Percentiles rank a stretch among this genome's conserved stretches.
Evolutionary conservation across 1,140 invertebrate genomes (phyloP).

Genomic region (Bombus breviceps): DNA sequence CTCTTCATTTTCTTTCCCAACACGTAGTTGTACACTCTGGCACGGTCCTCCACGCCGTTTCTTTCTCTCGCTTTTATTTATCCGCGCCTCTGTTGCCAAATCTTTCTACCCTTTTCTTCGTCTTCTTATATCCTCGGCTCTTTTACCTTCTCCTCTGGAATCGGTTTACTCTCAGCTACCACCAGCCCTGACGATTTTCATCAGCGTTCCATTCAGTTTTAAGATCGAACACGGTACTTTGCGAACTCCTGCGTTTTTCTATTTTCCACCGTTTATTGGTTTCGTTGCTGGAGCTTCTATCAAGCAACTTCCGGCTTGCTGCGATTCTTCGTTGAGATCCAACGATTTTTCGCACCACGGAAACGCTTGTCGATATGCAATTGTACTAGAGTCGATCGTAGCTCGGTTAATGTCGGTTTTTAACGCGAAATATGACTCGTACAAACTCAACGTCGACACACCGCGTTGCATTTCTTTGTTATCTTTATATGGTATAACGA

Average conservation of each 20-base stretch:
- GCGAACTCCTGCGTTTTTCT: too few relatives aligned
- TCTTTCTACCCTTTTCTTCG: slow-evolving; percentile 5
- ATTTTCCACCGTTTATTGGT: not conserved
- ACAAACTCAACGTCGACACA: too few relatives aligned
- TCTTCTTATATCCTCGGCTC: slow-evolving; percentile 3
- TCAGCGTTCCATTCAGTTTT: slow-evolving; percentile 25
- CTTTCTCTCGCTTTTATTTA: slow-evolving; percentile 55
- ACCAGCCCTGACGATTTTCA: slow-evolving; percentile 24
- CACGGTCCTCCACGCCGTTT: not conserved
- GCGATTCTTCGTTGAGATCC: too few relatives aligned
- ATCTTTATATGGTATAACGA: too few relatives aligned
- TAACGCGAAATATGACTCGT: too few relatives aligned
- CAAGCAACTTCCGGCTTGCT: too few relatives aligned
- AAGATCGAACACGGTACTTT: not conserved
- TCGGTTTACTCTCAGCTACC: not conserved
- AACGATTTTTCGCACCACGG: too few relatives aligned
- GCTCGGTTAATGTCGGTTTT: too few relatives aligned
- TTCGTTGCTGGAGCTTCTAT: too few relatives aligned
- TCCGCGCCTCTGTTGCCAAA: slow-evolving; percentile 43
- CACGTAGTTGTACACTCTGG: slow-evolving; percentile 17
- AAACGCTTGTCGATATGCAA: too few relatives aligned
- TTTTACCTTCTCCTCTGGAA: not conserved
- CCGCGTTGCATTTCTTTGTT: too few relatives aligned
- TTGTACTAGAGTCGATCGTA: too few relatives aligned
- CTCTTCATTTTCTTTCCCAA: slow-evolving; percentile 50